Evolutionary conservation across 2,113 vertebrate species (phyloP).

Genomic region (Neotragus moschatus): DNA sequence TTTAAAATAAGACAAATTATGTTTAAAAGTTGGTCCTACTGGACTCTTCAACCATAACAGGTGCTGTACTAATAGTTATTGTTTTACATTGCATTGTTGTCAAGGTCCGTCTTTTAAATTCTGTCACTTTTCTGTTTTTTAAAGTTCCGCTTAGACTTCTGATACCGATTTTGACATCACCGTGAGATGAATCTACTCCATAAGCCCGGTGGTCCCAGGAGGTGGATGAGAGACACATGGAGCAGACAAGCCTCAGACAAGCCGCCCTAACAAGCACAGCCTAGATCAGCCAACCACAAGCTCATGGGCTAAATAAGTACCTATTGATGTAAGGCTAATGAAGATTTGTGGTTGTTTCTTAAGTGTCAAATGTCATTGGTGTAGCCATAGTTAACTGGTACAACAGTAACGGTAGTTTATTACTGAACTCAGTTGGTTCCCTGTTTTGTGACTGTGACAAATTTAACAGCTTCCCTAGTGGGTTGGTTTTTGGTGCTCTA

Average conservation of each 20-base stretch:
- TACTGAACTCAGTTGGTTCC: not conserved
- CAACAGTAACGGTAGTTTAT: not conserved
- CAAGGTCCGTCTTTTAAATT: not conserved
- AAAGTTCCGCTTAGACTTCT: not conserved
- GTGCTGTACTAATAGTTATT: not conserved
- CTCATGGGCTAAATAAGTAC: not conserved
- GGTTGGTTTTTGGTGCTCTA: not conserved
- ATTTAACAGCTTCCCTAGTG: not conserved
- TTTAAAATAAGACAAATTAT: not conserved
- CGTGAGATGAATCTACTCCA: not conserved
- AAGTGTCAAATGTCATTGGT: not conserved
- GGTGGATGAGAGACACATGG: not conserved
- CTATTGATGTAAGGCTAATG: not conserved
- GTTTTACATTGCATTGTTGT: not conserved
- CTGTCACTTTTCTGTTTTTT: not conserved
- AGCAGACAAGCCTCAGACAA: not conserved
- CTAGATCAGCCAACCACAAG: not conserved
- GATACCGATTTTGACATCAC: not conserved
- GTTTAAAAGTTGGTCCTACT: not conserved
- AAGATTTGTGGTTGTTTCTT: not conserved
- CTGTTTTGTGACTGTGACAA: not conserved
- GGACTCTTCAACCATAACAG: not conserved
- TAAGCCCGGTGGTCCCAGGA: not conserved
- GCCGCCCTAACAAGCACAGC: not conserved
- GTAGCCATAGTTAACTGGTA: not conserved